A percentile compares a stretch with the other conserved stretches of the same genome.
Conservation (phyloP, 2,113 vertebrate species). For the Erythrocercus mccallii region DNA sequence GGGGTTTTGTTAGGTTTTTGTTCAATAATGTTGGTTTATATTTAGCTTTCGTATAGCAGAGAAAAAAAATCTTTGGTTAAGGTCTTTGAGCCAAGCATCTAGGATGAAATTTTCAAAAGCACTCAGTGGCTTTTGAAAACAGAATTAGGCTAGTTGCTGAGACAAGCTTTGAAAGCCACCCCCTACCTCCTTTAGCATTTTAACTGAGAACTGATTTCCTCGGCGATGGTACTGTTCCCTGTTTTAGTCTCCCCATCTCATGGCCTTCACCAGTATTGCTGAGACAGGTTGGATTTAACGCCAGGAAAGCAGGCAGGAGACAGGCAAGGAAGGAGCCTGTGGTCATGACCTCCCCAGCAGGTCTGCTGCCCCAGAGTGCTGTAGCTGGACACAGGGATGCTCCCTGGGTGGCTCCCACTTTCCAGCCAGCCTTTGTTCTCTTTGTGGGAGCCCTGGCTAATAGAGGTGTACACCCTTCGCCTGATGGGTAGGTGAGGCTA, state of each 20-base stretch:
- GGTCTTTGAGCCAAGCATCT: constrained; percentile 50
- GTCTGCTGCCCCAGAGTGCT: not conserved
- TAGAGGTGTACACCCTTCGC: constrained; percentile 18
- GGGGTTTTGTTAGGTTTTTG: constrained; percentile 38
- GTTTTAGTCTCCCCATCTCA: not conserved
- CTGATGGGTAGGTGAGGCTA: constrained; percentile 42
- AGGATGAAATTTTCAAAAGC: constrained; percentile 54
- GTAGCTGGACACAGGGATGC: constrained; percentile 24
- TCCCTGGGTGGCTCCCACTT: constrained; percentile 49
- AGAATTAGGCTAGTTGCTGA: constrained; percentile 59
- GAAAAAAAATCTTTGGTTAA: constrained; percentile 12
- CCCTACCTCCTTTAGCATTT: constrained; percentile 35
- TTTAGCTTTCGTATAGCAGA: constrained; percentile 15
- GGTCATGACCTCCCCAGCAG: constrained; percentile 28
- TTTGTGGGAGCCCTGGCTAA: constrained; percentile 53
- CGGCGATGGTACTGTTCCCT: not conserved
- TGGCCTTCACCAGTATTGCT: not conserved
- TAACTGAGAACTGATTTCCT: not conserved
- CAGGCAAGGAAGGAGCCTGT: not conserved
- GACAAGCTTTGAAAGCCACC: constrained; percentile 48
- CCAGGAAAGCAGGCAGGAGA: not conserved
- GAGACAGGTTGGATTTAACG: not conserved
- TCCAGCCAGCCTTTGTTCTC: constrained; percentile 52
- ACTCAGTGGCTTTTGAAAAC: constrained; percentile 52
- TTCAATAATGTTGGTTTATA: constrained; percentile 13